A percentile compares a stretch with the other conserved stretches of the same genome.
phyloP scores from a whole-genome alignment of 2,888 invertebrate genomes.

The Hyles lineata region DNA sequence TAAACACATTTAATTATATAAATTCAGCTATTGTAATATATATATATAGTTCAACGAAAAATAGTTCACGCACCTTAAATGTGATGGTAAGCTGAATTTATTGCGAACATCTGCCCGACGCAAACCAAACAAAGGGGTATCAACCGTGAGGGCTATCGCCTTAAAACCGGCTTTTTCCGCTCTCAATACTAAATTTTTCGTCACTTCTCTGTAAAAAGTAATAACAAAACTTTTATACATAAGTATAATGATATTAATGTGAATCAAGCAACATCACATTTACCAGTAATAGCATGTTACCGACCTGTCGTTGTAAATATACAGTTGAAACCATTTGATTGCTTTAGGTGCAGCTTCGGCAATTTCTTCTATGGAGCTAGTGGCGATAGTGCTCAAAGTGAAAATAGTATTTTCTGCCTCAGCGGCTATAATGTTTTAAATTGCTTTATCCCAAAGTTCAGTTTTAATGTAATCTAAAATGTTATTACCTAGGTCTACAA shows the following conservation, averaged over 20 bases:
- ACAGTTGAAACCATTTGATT: conserved; percentile 96
- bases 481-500: background rate
- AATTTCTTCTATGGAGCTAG: conserved; percentile 94
- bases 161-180: conserved; percentile 94
- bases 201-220: conserved; percentile 83
- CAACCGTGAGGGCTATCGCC: conserved; percentile 94
- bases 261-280: background rate
- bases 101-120: conserved; percentile 93
- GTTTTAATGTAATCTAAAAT: background rate
- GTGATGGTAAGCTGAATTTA: conserved; percentile 91
- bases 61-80: conserved; percentile 86
- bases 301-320: conserved; percentile 93
- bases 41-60: too few relatives aligned
- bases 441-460: background rate
- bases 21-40: background rate
- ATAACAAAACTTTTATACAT: background rate
- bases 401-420: conserved; percentile 90
- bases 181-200: conserved; percentile 88
- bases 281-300: conserved; percentile 24
- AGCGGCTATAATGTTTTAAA: conserved; percentile 86
- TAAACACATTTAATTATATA: background rate
- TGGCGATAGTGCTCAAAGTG: conserved; percentile 93
- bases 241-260: background rate
- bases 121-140: conserved; percentile 94
- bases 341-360: conserved; percentile 90